Base-by-base conservation (phyloP, 2,113 vertebrate genomes). In the Peromyscus leucopus region DNA sequence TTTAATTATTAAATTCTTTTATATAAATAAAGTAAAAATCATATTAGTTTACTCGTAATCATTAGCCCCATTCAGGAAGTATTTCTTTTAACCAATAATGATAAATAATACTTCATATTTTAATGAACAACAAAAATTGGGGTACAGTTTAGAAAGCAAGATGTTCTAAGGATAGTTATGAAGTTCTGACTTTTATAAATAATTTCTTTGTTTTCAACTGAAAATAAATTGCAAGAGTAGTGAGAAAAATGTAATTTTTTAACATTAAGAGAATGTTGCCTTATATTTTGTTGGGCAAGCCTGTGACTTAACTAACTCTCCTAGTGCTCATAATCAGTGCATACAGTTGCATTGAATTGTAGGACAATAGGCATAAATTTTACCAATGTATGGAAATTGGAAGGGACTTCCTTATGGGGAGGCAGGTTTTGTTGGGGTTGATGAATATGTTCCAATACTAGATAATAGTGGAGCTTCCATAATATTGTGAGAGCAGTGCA, bases 181-280 rank as follows among this genome's bases (percentile, higher is more conserved):
- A 84, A 85, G 46, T 28, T 55, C 13, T 22, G 72, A n/a, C 69
- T 78, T 39, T 75, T 51, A 21, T 51, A 89, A 94, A 46, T 4
- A 36, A 48, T 19, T 51, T 74, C 85, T 65, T 22, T 72, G 22
- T 16, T 65, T 33, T 36, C 48, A 89, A 2, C 7, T 17, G 57
- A 93, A 89, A 95, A 19, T 71, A 78, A 93, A 57, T 17, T 3
- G 13, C 28, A 36, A 28, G 4, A n/a, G 5, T 72, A 85, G 31
- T 92, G n/a, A 72, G 33, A 69, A 24, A 80, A 79, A 28, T 84
- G 19, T 22, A 26, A 36, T 39, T 67, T 96, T 80, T 96, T 80
- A 75, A 21, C 28, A 42, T 26, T 46, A 94, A 15, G 24, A 82
- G 1, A 1, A 92, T 46, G 33, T 42, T 87, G 46, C 16, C 21